A percentile compares a stretch with the other conserved stretches of the same genome.
These are phyloP conservation scores for Phallusia fumigata DNA, from an alignment of 23 tunicate species.

Conservation along the genomic window DNA sequence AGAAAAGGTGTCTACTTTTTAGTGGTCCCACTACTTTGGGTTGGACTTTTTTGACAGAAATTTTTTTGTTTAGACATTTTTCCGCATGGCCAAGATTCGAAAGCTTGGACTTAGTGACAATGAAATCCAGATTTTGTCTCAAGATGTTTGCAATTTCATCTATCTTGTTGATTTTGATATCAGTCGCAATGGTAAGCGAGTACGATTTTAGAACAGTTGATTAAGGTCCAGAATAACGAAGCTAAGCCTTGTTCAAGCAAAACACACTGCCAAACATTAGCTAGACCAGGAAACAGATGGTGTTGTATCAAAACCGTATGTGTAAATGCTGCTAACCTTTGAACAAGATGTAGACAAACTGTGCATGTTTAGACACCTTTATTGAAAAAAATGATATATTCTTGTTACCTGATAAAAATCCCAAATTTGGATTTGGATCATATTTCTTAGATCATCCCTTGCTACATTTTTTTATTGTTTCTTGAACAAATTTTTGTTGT, in stretches of 20 bases:
- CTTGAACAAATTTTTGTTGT: no score
- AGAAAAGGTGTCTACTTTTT: no score
- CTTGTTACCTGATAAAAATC: background rate
- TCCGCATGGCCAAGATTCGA: conserved; percentile 66
- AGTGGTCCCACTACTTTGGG: background rate
- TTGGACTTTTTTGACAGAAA: background rate
- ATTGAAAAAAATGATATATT: background rate
- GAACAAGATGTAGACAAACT: no score
- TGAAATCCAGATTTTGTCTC: conserved; percentile 65
- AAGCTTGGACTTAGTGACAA: conserved; percentile 93
- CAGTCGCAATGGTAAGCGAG: conserved; percentile 84
- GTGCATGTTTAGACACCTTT: no score
- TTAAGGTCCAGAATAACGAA: no score
- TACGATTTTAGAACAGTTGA: no score
- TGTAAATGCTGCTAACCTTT: no score
- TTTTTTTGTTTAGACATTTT: conserved; percentile 67
- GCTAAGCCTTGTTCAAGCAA: no score
- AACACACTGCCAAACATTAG: no score
- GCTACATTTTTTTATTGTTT: no score
- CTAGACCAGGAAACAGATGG: no score
- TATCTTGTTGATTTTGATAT: conserved; percentile 83
- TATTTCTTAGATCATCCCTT: no score
- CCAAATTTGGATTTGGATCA: background rate
- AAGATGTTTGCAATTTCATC: conserved; percentile 76
- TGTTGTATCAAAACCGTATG: background rate